Percentiles rank a stretch among this genome's conserved stretches.
These are phyloP conservation scores for Neoscelio sp. DNA, from an alignment of 2,888 invertebrate species.

Conservation along the genomic window DNA sequence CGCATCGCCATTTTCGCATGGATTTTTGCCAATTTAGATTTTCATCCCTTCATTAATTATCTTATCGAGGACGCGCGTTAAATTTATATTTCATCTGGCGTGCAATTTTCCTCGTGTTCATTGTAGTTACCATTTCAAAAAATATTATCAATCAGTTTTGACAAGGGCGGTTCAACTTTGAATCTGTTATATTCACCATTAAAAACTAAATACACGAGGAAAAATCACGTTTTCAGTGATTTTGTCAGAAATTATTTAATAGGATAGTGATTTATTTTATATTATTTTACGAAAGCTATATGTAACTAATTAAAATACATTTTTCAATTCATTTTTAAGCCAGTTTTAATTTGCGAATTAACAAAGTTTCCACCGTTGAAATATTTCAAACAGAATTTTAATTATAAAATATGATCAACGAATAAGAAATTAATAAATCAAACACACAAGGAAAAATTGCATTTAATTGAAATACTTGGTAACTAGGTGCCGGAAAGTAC, in stretches of 20 bases:
- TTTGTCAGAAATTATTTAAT: too few relatives aligned
- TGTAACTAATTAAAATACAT: too few relatives aligned
- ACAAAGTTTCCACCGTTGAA: too few relatives aligned
- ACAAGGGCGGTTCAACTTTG: neutral
- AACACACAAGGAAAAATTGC: neutral
- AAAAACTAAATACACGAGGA: too few relatives aligned
- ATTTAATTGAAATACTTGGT: constrained; percentile 31
- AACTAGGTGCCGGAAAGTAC: too few relatives aligned
- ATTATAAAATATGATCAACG: neutral
- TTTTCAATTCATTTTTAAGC: neutral
- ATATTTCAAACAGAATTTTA: too few relatives aligned
- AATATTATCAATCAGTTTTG: constrained; percentile 31
- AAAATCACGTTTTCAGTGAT: too few relatives aligned
- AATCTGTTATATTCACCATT: too few relatives aligned
- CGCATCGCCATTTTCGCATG: constrained; percentile 28
- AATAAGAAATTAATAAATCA: constrained; percentile 11
- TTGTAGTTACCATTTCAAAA: neutral
- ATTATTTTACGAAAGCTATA: too few relatives aligned
- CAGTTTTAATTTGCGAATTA: neutral
- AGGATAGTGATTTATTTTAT: too few relatives aligned
- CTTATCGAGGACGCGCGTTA: constrained; percentile 48
- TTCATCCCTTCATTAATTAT: constrained; percentile 65
- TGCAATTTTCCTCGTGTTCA: constrained; percentile 27
- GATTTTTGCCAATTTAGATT: constrained; percentile 56
- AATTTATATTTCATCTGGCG: constrained; percentile 54